Base-by-base conservation (phyloP, 2,888 invertebrate genomes). In the Artemia sp. region DNA sequence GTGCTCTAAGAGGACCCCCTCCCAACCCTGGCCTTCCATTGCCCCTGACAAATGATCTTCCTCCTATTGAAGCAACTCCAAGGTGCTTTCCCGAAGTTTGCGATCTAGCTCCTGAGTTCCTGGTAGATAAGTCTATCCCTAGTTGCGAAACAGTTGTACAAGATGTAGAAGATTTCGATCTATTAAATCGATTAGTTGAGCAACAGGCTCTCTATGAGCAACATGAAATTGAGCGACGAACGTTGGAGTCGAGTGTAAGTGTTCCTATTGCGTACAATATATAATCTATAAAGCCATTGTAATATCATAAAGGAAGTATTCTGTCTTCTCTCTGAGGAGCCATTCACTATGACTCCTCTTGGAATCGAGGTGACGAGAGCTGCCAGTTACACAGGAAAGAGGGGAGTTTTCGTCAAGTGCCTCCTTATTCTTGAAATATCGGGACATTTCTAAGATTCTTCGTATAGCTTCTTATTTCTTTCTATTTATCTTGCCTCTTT, bases 41-140 rank as follows among this genome's bases (percentile, higher is more conserved):
- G 66, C 88, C 89, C 0, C 84, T 88, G 82, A 85, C 85, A 73
- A 88, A 88, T 75, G 80, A 84, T 10, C 83, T 84, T 5, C 83
- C 85, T 69, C 82, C 85, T 51, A 83, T 85, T 68, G 85, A 86
- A 72, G 83, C 86, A 70, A 84, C 84, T 72, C 88, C 87, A 68
- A 84, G 85, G 75, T 86, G 85, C 77, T 90, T 89, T 76, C 90
- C 90, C 0, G 90, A 90, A 73, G 85, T 85, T 73, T 87, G 89
- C 0, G 88, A 90, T 71, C 82, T 85, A 74, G 87, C 90, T 69
- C 85, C 87, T 68, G 85, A 85, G 14, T 90, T 90, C 76, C 86
- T 89, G 78, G 89, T 90, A 11, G 94, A 95, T 77, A 85, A 88
- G 70, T 92, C 93, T 9, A 93, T 95, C 78, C 94, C 94, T 1